Evolutionary conservation across 2,797 vertebrate species (phyloP).

Genomic region (Gastrophryne carolinensis): DNA sequence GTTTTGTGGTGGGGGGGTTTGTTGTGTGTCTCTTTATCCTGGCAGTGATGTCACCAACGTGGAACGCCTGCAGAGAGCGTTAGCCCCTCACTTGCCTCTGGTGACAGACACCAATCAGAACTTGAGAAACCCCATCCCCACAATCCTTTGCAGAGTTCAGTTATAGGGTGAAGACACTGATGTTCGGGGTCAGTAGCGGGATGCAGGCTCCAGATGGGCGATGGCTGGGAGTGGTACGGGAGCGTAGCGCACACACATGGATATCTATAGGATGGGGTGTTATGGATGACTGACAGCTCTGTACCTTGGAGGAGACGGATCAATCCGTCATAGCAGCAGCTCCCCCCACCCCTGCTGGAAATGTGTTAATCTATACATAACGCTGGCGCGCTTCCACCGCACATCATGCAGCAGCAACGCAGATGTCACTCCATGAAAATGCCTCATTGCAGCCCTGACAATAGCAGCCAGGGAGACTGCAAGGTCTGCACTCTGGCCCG

Average conservation of each 20-base stretch:
- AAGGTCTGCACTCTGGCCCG: no score
- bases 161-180: no score
- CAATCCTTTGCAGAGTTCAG: no score
- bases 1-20: no score
- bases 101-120: no score
- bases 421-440: not conserved
- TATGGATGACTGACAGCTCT: not conserved
- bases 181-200: no score
- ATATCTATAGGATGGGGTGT: not conserved
- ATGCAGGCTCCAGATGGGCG: not conserved
- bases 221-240: not conserved
- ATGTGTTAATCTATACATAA: slow-evolving; percentile 37
- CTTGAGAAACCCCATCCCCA: no score
- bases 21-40: no score
- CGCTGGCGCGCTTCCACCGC: slow-evolving; percentile 7
- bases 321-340: not conserved
- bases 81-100: no score
- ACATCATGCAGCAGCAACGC: slow-evolving; percentile 29
- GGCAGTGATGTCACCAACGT: no score
- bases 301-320: not conserved
- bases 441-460: not conserved
- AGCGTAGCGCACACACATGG: no score
- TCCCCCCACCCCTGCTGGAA: not conserved
- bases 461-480: not conserved
- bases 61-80: no score